phyloP scores from a whole-genome alignment of 2,888 invertebrate species.

The Erannis defoliaria region DNA sequence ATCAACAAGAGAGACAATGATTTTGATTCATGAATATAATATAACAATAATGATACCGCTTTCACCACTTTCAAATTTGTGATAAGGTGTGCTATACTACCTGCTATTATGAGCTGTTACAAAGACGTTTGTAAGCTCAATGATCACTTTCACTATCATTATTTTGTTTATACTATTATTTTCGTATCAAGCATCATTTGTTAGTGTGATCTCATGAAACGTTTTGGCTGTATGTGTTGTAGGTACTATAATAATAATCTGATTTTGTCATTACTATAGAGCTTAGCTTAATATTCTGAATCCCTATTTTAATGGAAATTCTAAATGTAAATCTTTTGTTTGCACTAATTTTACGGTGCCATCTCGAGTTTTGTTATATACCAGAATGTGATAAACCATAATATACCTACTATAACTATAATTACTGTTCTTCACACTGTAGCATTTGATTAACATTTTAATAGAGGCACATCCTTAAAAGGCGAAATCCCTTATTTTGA shows the following conservation, averaged over 20 bases:
- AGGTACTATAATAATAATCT: conserved; percentile 1
- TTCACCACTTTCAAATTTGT: conserved; percentile 74
- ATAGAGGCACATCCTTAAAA: no score
- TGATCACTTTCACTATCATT: conserved; percentile 74
- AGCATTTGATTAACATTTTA: no score
- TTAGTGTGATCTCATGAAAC: conserved; percentile 4
- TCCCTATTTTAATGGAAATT: no score
- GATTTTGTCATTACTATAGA: not conserved
- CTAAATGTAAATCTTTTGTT: no score
- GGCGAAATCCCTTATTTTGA: no score
- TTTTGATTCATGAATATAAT: conserved; percentile 55
- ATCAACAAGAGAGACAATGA: conserved; percentile 36
- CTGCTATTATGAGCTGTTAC: conserved; percentile 63
- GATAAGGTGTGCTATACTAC: conserved; percentile 75
- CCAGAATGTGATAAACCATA: no score
- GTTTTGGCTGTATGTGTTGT: conserved; percentile 4
- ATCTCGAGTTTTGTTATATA: no score
- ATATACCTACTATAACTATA: no score
- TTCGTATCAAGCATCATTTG: conserved; percentile 54
- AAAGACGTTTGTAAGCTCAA: conserved; percentile 66
- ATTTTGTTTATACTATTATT: conserved; percentile 73
- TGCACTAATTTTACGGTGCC: no score
- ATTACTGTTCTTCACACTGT: no score
- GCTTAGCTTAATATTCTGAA: not conserved
- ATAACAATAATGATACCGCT: conserved; percentile 63